phyloP scores from a whole-genome alignment of 2,797 vertebrate genomes.

The Astyanax mexicanus region DNA sequence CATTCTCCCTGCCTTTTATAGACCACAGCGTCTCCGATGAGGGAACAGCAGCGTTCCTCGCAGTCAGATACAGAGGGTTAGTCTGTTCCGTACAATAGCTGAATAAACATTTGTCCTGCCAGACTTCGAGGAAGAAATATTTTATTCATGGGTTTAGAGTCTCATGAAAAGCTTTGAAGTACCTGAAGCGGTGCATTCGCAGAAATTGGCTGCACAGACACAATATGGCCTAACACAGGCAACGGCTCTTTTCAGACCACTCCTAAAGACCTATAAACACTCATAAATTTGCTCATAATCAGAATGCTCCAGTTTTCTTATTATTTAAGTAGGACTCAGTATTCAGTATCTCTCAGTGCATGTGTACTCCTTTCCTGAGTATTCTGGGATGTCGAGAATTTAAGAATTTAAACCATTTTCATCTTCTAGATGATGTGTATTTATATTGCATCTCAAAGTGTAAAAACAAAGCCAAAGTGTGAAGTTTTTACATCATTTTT shows the following conservation, averaged over 20 bases:
- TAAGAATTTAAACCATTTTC: too few species aligned
- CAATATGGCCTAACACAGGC: conserved; percentile 12
- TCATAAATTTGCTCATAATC: too few species aligned
- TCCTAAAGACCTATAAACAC: too few species aligned
- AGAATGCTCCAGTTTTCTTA: too few species aligned
- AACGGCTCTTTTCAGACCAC: not conserved
- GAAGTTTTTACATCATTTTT: too few species aligned
- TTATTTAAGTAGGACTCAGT: too few species aligned
- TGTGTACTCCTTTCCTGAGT: too few species aligned
- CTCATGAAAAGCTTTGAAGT: not conserved
- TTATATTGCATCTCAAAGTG: too few species aligned
- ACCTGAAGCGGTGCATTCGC: not conserved
- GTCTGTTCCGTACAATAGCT: not conserved
- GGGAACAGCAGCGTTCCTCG: not conserved
- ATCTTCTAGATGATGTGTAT: too few species aligned
- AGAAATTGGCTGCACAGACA: conserved; percentile 3
- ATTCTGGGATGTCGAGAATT: too few species aligned
- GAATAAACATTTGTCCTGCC: conserved; percentile 6
- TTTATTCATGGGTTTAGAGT: conserved; percentile 13
- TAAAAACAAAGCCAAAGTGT: too few species aligned
- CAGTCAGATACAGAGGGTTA: not conserved
- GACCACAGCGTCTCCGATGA: not conserved
- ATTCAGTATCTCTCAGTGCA: too few species aligned
- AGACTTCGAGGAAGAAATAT: conserved; percentile 9
- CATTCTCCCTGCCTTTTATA: conserved; percentile 22